Evolutionary conservation across 2,888 invertebrate species (phyloP).

Genomic region (Cantharis rufa): DNA sequence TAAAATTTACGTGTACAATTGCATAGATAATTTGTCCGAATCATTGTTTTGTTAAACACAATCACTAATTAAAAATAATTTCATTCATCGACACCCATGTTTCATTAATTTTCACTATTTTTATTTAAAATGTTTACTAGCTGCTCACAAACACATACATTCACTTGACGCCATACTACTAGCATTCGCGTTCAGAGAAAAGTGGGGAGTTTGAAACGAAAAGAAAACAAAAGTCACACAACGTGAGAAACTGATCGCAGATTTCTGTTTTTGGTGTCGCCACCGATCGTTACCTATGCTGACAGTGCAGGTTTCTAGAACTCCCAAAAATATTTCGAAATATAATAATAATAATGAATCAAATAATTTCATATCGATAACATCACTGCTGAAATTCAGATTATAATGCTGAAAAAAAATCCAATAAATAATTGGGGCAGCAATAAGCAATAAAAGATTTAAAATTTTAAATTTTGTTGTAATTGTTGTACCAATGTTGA

Average conservation of each 20-base stretch:
- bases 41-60: conserved; percentile 41
- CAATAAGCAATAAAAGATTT: too few species aligned
- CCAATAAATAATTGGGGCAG: too few species aligned
- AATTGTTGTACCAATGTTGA: too few species aligned
- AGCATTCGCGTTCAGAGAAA: conserved; percentile 13
- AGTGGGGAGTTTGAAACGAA: conserved; percentile 24
- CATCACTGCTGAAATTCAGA: too few species aligned
- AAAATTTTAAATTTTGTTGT: too few species aligned
- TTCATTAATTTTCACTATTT: conserved; percentile 24
- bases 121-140: conserved; percentile 21
- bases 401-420: too few species aligned
- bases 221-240: not conserved
- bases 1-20: conserved; percentile 42
- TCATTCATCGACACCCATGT: conserved; percentile 36
- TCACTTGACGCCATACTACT: conserved; percentile 37
- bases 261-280: not conserved
- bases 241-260: not conserved
- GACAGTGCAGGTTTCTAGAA: not conserved
- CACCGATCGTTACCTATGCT: not conserved
- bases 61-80: conserved; percentile 22
- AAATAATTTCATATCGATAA: too few species aligned
- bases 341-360: too few species aligned
- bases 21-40: conserved; percentile 40
- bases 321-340: not conserved
- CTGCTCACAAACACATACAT: conserved; percentile 28